Evolutionary conservation across 2,113 vertebrate genomes (phyloP), one percentile per base, ranked within the genome.

Genomic region (Microtus oregoni): DNA sequence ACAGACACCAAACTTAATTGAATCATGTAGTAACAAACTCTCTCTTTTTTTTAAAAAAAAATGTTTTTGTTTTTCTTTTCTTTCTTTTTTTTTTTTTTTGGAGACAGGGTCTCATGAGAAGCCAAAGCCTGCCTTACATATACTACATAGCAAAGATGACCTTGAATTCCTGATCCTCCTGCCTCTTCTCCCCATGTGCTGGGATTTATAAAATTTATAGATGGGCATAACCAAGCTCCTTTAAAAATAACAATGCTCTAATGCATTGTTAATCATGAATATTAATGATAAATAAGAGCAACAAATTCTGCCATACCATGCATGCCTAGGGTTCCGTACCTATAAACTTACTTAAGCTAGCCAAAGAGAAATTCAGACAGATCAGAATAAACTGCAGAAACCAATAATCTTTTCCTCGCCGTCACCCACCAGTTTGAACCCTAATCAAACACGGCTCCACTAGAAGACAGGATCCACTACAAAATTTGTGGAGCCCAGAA

Each of bases 351-450:
- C 22, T 78, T 90, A 58, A 73, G 50, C 11, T 88, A 58, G 35
- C 14, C 24, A 58, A 73, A 78, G n/a, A 86, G 38, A 96, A 65
- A n/a, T 15, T 89, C 47, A 90, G 72, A 91, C 94, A 91, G 28
- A 78, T 4, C 26, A 58, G 26, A 75, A n/a, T 7, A 90, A 92
- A 92, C 52, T 81, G 83, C 38, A 92, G 79, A 30, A 86, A 44
- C 67, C 24, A 92, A 79, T 52, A 78, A 94, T 94, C 22, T 41
- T 52, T 94, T 78, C 65, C 47, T 61, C 72, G 72, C 61, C 70
- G 90, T 77, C 87, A 96, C 75, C 61, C 63, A 83, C 22, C 82
- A 91, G 9, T 44, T 86, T 44, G 11, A 96, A 91, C 17, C 65
- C 63, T 61, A 35, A 92, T 63, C 52, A 78, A 47, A 96, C 70